Evolutionary conservation across 2,888 invertebrate species (phyloP).

Genomic region (Portevinia maculata): DNA sequence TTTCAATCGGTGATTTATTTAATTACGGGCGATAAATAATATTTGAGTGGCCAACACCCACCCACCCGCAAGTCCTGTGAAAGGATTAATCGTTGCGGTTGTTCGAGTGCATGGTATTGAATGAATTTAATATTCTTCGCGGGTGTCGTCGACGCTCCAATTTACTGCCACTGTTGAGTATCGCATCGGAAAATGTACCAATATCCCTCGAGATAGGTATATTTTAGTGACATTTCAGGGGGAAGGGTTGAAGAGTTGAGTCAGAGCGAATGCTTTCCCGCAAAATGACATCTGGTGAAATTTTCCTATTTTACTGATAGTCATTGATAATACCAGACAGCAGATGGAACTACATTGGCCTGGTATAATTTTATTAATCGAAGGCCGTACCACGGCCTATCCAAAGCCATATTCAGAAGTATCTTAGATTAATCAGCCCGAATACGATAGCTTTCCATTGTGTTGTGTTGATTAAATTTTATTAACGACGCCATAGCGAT

Average conservation of each 20-base stretch:
- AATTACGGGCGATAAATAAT: constrained; percentile 35
- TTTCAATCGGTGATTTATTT: constrained; percentile 63
- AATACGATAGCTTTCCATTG: constrained; percentile 44
- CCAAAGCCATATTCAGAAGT: not conserved
- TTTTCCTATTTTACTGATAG: constrained; percentile 43
- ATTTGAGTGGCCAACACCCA: not conserved
- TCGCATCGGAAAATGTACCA: constrained; percentile 46
- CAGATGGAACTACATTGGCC: constrained; percentile 36
- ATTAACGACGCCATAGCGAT: constrained; percentile 46
- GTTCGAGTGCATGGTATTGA: constrained; percentile 11
- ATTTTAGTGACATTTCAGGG: not conserved
- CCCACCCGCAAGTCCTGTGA: not conserved
- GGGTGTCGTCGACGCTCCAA: constrained; percentile 34
- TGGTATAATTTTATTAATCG: constrained; percentile 32
- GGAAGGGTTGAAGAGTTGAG: not conserved
- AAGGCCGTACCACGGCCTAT: not conserved
- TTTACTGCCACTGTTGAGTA: constrained; percentile 17
- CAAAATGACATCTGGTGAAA: constrained; percentile 40
- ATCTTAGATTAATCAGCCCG: constrained; percentile 20
- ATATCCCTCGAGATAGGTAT: constrained; percentile 12
- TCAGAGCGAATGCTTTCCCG: constrained; percentile 34
- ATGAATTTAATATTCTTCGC: constrained; percentile 12
- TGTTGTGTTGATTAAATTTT: constrained; percentile 65
- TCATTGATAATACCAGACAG: constrained; percentile 37
- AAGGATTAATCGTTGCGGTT: constrained; percentile 44